phyloP scores from a whole-genome alignment of 2,888 invertebrate genomes.

The Drosophila neoperkinsi region DNA sequence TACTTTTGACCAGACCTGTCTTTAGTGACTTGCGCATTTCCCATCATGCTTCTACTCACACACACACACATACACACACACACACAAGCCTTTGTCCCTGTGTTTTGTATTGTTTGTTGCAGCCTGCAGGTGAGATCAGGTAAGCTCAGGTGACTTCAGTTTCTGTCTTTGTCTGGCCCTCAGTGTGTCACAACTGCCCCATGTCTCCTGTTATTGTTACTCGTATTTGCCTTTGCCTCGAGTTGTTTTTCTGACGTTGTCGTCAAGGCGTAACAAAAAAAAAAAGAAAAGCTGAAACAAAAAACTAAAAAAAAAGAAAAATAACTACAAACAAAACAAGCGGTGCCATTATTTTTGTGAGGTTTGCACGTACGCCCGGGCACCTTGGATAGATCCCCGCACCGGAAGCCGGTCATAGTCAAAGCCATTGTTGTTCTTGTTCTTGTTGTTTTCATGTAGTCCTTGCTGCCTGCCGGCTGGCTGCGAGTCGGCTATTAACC shows the following conservation, averaged over 20 bases:
- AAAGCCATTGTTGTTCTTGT: conserved; percentile 44
- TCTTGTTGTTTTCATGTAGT: conserved; percentile 31
- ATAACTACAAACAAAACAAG: conserved; percentile 58
- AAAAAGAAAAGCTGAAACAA: conserved; percentile 10
- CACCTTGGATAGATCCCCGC: conserved; percentile 59
- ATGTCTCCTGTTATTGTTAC: conserved; percentile 49
- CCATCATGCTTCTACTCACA: conserved; percentile 9
- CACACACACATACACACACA: not conserved
- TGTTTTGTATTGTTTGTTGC: conserved; percentile 40
- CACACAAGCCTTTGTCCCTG: conserved; percentile 33
- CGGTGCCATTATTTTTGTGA: conserved; percentile 72
- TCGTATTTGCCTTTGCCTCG: conserved; percentile 55
- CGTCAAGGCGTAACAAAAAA: conserved; percentile 47
- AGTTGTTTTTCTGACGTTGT: conserved; percentile 32
- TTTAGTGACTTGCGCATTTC: conserved; percentile 35
- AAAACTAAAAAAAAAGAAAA: conserved; percentile 21
- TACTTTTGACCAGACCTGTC: conserved; percentile 50
- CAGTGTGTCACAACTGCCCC: conserved; percentile 61
- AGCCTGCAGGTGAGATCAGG: conserved; percentile 50
- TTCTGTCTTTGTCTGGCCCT: conserved; percentile 22
- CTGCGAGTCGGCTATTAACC: conserved; percentile 78
- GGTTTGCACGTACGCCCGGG: conserved; percentile 67
- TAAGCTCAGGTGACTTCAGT: conserved; percentile 24
- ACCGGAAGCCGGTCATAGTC: conserved; percentile 28
- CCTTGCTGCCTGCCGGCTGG: conserved; percentile 24